Percentiles rank a stretch among this genome's conserved stretches.
These are phyloP conservation scores for Brotula barbata DNA, from an alignment of 2,797 vertebrate genomes.

Conservation along the genomic window DNA sequence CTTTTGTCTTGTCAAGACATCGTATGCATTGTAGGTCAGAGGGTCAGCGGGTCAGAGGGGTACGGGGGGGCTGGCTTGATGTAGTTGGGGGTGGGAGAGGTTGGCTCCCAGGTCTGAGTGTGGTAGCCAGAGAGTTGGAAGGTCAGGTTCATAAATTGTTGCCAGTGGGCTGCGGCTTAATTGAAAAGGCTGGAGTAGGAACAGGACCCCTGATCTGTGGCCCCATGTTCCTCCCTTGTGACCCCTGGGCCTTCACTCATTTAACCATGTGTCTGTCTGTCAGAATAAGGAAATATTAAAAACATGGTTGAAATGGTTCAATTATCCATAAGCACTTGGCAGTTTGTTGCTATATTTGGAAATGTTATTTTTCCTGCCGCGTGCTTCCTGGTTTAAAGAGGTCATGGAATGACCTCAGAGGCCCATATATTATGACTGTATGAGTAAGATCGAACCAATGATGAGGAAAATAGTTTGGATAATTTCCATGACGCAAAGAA, in stretches of 20 bases:
- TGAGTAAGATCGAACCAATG: background rate
- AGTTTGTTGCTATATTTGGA: background rate
- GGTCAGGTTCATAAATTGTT: conserved; percentile 81
- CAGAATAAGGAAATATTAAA: conserved; percentile 13
- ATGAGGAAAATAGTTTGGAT: background rate
- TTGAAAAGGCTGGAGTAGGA: conserved; percentile 77
- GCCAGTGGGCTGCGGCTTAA: conserved; percentile 70
- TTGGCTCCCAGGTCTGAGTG: conserved; percentile 63
- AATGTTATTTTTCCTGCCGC: background rate
- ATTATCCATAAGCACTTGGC: background rate
- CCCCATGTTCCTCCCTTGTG: conserved; percentile 56
- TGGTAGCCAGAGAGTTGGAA: conserved; percentile 74
- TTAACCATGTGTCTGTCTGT: conserved; percentile 52
- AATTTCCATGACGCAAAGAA: background rate
- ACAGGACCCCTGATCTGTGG: conserved; percentile 73
- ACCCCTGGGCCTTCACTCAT: conserved; percentile 70
- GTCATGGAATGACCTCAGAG: background rate
- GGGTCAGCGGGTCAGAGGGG: conserved; percentile 71
- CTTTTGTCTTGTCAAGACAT: conserved; percentile 61
- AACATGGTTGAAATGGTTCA: background rate
- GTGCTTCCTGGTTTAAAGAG: background rate
- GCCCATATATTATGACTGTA: background rate
- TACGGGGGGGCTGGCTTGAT: conserved; percentile 69
- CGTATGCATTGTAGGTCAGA: conserved; percentile 58
- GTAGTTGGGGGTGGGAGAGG: conserved; percentile 65